These are phyloP conservation scores for Peromyscus attwateri DNA, from an alignment of 2,797 vertebrate genomes.

Conservation along the genomic window DNA sequence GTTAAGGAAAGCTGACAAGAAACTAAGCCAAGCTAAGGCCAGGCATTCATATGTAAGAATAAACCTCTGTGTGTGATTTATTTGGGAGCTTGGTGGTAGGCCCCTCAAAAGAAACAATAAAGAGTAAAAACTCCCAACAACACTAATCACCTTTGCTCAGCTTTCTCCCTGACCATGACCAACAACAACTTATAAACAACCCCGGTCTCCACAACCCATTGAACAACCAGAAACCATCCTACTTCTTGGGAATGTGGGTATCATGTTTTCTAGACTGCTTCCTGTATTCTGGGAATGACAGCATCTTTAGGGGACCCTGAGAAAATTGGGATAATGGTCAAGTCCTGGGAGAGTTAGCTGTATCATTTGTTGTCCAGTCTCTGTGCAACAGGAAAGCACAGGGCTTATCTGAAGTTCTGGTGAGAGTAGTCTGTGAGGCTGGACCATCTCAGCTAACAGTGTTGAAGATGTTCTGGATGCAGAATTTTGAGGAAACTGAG, in stretches of 20 bases:
- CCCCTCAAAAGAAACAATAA: no score
- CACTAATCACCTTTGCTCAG: neutral
- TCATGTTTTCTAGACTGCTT: neutral
- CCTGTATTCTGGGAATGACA: neutral
- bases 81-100: no score
- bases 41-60: no score
- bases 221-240: neutral
- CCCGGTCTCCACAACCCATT: neutral
- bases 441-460: neutral
- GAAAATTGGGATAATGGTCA: neutral
- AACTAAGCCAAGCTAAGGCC: no score
- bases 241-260: neutral
- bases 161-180: neutral
- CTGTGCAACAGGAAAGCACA: neutral
- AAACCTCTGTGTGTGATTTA: no score
- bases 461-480: neutral
- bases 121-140: no score
- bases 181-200: neutral
- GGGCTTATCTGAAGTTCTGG: neutral
- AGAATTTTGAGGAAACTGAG: neutral
- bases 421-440: neutral
- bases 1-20: no score
- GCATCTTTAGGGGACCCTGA: neutral
- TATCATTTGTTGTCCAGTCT: neutral
- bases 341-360: neutral